phyloP scores from a whole-genome alignment of 2,888 invertebrate species.

The Venusia cambrica region DNA sequence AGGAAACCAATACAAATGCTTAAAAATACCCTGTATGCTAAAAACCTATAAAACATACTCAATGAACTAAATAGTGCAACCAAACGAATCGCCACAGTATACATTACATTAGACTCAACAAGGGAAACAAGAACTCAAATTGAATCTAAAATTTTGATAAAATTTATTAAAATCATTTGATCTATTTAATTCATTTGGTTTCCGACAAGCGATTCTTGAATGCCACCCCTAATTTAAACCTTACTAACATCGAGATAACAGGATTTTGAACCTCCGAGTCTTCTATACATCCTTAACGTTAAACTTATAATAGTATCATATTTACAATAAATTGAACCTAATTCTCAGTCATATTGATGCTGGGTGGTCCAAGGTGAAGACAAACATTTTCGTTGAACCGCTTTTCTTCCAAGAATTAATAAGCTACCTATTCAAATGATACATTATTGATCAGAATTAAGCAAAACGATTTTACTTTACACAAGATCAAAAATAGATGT shows the following conservation, averaged over 20 bases:
- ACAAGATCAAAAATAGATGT: constrained; percentile 4
- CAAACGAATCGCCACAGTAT: no score
- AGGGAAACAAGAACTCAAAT: constrained; percentile 14
- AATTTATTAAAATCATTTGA: no score
- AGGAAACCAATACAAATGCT: constrained; percentile 42
- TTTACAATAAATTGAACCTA: constrained; percentile 74
- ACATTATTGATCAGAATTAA: neutral
- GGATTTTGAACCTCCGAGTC: constrained; percentile 43
- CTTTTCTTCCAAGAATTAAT: constrained; percentile 12
- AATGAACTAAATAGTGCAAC: constrained; percentile 23
- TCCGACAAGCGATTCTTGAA: constrained; percentile 27
- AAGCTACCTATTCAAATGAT: neutral
- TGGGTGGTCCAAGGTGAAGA: constrained; percentile 39
- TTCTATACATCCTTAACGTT: constrained; percentile 41
- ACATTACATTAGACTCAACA: constrained; percentile 16
- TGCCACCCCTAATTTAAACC: constrained; percentile 29
- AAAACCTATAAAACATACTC: constrained; percentile 33
- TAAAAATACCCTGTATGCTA: constrained; percentile 57
- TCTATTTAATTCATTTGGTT: constrained; percentile 26
- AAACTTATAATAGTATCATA: constrained; percentile 50
- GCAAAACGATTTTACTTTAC: neutral
- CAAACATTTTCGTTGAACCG: constrained; percentile 20
- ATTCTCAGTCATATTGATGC: constrained; percentile 75
- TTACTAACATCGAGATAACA: constrained; percentile 38
- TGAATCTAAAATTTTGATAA: no score